Evolutionary conservation across 2,797 vertebrate species (phyloP).

Genomic region (Poecilia picta): DNA sequence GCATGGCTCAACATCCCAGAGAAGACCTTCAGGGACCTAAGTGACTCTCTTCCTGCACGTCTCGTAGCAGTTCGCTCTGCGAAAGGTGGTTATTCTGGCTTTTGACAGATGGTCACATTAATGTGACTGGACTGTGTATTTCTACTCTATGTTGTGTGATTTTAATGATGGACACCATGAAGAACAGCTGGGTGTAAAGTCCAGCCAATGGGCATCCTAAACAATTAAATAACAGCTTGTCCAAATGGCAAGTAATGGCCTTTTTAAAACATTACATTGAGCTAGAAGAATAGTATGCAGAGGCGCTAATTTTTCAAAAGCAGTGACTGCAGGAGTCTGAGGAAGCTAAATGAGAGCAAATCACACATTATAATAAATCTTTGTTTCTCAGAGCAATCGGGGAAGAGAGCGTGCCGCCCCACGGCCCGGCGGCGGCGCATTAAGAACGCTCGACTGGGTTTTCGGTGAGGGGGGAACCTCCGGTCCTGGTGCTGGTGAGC

Average conservation of each 20-base stretch:
- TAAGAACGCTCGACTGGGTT: constrained; percentile 59
- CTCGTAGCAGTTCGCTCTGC: too few species aligned
- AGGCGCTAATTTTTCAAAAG: constrained; percentile 52
- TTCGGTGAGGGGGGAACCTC: constrained; percentile 53
- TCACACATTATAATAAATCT: constrained; percentile 71
- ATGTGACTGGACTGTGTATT: too few species aligned
- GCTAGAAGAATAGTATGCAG: constrained; percentile 43
- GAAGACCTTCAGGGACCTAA: too few species aligned
- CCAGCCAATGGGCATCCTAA: too few species aligned
- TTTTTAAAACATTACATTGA: constrained; percentile 63
- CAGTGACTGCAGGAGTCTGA: constrained; percentile 56
- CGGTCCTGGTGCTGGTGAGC: constrained; percentile 32
- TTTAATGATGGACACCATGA: too few species aligned
- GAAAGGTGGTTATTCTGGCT: too few species aligned
- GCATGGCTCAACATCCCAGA: too few species aligned
- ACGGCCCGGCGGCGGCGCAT: constrained; percentile 49
- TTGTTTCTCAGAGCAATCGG: constrained; percentile 61
- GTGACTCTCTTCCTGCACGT: too few species aligned
- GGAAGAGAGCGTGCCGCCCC: constrained; percentile 27
- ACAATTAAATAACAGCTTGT: constrained; percentile 12
- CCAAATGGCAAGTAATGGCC: constrained; percentile 44
- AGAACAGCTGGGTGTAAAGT: too few species aligned
- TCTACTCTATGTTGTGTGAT: too few species aligned
- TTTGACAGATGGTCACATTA: too few species aligned
- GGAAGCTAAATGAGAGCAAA: constrained; percentile 62